Conservation (phyloP, 2,797 vertebrate genomes). For the Hemibagrus guttatus region DNA sequence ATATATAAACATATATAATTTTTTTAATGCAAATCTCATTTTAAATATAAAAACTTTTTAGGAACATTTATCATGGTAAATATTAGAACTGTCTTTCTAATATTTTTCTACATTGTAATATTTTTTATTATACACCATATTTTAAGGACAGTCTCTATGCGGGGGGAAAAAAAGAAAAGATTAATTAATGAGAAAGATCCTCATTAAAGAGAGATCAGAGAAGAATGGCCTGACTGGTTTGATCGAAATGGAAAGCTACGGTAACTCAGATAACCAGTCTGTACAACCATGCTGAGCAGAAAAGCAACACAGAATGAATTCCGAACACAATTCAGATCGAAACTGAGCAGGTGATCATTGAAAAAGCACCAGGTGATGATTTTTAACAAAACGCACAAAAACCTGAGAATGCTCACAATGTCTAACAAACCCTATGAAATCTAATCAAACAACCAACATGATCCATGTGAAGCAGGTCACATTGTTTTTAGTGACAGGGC, state of each 20-base stretch:
- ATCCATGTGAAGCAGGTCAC: constrained; percentile 6
- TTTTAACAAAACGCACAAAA: background rate
- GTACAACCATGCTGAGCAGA: background rate
- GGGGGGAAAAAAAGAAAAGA: no score
- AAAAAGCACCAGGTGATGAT: background rate
- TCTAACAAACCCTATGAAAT: constrained; percentile 1
- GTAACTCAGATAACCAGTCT: background rate
- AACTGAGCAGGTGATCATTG: background rate
- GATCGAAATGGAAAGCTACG: background rate
- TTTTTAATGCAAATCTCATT: no score
- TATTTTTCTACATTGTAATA: no score
- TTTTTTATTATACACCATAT: no score
- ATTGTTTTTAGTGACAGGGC: constrained; percentile 17
- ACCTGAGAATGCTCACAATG: background rate
- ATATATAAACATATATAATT: no score
- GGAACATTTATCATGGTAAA: no score
- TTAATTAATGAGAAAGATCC: no score
- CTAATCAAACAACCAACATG: background rate
- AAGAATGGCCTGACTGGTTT: background rate
- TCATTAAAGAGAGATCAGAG: no score
- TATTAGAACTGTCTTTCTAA: no score
- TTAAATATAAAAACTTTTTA: no score
- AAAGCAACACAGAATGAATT: background rate
- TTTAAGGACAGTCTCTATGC: no score
- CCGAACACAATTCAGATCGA: background rate